Evolutionary conservation across 2,113 vertebrate species (phyloP), one percentile per base, ranked within the genome.

Genomic region (Paradoxurus hermaphroditus): DNA sequence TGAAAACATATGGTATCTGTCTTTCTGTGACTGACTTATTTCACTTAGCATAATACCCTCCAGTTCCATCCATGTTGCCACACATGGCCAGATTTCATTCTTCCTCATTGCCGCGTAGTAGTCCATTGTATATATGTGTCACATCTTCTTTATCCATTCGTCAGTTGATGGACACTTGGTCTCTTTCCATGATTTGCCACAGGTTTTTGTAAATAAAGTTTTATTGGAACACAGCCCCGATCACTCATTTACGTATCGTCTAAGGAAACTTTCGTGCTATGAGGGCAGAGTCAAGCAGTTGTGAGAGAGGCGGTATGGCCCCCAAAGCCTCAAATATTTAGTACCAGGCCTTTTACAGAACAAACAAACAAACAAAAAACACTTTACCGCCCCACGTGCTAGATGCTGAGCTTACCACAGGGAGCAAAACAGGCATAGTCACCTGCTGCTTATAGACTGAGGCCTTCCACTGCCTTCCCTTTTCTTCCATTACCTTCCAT

Each of bases 201-300:
- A 13, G 78, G 44, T 73, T 84, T 67, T 88, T 59, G n/a, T 81
- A 81, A 91, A 86, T 86, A 70, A 90, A 94, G 46, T 85, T 96
- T 88, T 85, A 88, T 62, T 81, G 46, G 72, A 67, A 91, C 65
- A 73, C 44, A 81, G 36, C 9, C 23, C 62, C 15, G 12, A 2
- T 39, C 51, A 49, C 21, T 49, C 53, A 73, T 29, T 79, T 53
- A 27, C n/a, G 4, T 67, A 16, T 49, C 34, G 2, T 36, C 46
- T 41, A 13, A 25, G 19, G 36, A 19, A 7, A 88, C 18, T 56
- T 86, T 78, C 62, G 36, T 15, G 44, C 53, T 41, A 19, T 56
- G 27, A 90, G 25, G 16, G 11, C 14, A 95, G 19, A 13, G 21
- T 49, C 29, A 72, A 34, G 49, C n/a, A 56, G 59, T 36, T 83